A percentile compares a stretch with the other conserved stretches of the same genome.
These are phyloP conservation scores for Aquatica leii DNA, from an alignment of 2,888 invertebrate species.

Conservation along the genomic window DNA sequence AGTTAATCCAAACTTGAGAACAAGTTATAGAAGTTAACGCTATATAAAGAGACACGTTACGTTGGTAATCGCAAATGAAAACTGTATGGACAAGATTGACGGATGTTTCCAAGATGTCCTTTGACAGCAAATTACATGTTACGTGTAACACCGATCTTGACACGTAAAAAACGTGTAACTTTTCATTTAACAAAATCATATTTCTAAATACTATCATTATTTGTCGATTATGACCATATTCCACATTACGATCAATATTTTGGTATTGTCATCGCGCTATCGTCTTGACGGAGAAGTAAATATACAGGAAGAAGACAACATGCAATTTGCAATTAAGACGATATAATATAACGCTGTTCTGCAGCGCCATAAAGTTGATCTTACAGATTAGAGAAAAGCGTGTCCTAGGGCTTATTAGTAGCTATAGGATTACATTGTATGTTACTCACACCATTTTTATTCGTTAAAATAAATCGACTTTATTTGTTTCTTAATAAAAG, in stretches of 20 bases:
- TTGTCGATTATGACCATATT: too few species aligned
- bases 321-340: constrained; percentile 34
- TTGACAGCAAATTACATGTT: constrained; percentile 30
- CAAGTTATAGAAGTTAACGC: constrained; percentile 32
- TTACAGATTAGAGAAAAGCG: constrained; percentile 33
- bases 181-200: too few species aligned
- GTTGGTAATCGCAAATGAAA: constrained; percentile 30
- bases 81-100: constrained; percentile 28
- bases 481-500: constrained; percentile 11
- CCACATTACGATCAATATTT: too few species aligned
- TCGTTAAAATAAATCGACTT: constrained; percentile 33
- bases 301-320: background rate
- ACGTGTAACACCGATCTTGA: too few species aligned
- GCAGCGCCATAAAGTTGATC: constrained; percentile 33
- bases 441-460: constrained; percentile 37
- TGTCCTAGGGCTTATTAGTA: constrained; percentile 33
- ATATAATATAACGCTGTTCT: constrained; percentile 29
- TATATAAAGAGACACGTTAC: constrained; percentile 29
- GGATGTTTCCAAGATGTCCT: constrained; percentile 28
- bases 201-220: too few species aligned
- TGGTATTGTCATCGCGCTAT: too few species aligned
- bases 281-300: too few species aligned
- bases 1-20: constrained; percentile 34
- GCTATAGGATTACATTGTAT: constrained; percentile 24
- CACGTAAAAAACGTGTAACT: too few species aligned